phyloP scores from a whole-genome alignment of 1,140 invertebrate species.

The Schlechtendalia chinensis region DNA sequence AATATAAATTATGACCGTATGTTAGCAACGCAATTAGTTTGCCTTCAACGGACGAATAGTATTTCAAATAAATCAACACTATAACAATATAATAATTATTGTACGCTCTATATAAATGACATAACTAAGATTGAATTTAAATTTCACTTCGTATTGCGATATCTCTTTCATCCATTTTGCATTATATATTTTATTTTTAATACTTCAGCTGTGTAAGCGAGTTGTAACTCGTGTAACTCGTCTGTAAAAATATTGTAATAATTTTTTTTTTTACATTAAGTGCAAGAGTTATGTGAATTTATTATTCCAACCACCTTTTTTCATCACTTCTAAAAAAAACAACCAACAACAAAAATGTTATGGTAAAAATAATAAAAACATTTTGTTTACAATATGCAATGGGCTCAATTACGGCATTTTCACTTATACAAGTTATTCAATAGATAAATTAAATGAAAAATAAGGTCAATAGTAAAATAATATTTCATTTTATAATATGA shows the following conservation, averaged over 20 bases:
- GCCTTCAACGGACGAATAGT: too few relatives aligned
- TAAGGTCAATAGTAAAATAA: too few relatives aligned
- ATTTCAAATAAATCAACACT: too few relatives aligned
- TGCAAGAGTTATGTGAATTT: not conserved
- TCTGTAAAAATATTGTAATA: not conserved
- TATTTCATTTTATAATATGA: too few relatives aligned
- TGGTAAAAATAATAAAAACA: not conserved
- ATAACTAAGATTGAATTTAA: not conserved
- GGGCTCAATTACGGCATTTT: too few relatives aligned
- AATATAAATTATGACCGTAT: too few relatives aligned
- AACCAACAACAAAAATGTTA: not conserved
- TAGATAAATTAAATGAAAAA: too few relatives aligned
- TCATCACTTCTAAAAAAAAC: not conserved
- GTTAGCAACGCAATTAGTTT: too few relatives aligned
- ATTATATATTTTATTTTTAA: slow-evolving; percentile 2
- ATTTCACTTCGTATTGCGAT: not conserved
- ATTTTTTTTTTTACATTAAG: not conserved
- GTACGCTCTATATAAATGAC: too few relatives aligned
- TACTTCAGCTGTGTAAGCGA: not conserved
- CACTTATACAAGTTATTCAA: too few relatives aligned
- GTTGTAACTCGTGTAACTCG: not conserved
- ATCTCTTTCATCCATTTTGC: slow-evolving; percentile 1
- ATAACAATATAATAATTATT: too few relatives aligned
- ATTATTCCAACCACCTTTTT: not conserved
- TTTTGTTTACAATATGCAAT: not conserved